Evolutionary conservation across 2,888 invertebrate species (phyloP).

Genomic region (Drosophila paranaensis): DNA sequence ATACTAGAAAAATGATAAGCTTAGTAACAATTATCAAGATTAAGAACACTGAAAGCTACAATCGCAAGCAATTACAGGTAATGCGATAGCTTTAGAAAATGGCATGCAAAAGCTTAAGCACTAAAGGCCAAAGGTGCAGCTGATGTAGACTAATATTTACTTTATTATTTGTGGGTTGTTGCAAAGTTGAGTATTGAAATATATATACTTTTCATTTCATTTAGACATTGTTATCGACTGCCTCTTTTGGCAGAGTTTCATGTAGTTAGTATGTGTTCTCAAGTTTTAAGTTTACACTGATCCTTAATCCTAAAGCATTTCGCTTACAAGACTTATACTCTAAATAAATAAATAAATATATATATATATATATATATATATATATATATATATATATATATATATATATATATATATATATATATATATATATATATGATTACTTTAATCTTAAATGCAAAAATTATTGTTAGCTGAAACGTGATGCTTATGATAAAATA

Average conservation of each 20-base stretch:
- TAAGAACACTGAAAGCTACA: slow-evolving; percentile 60
- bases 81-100: slow-evolving; percentile 19
- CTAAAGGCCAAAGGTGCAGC: slow-evolving; percentile 29
- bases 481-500: slow-evolving; percentile 45
- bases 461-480: slow-evolving; percentile 60
- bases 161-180: slow-evolving; percentile 5
- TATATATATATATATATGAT: not conserved
- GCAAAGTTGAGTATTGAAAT: slow-evolving; percentile 24
- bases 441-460: slow-evolving; percentile 66
- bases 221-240: slow-evolving; percentile 9
- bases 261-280: slow-evolving; percentile 71
- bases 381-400: too few species aligned
- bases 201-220: not conserved
- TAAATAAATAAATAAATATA: slow-evolving; percentile 25
- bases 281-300: slow-evolving; percentile 64
- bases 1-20: slow-evolving; percentile 29
- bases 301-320: slow-evolving; percentile 63
- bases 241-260: slow-evolving; percentile 8
- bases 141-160: slow-evolving; percentile 5
- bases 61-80: not conserved
- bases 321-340: slow-evolving; percentile 54
- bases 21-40: slow-evolving; percentile 17
- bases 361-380: slow-evolving; percentile 14
- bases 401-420: too few species aligned
- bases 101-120: slow-evolving; percentile 59